These are phyloP conservation scores for Uropetala carovei DNA, from an alignment of 2,888 invertebrate genomes.

Conservation along the genomic window DNA sequence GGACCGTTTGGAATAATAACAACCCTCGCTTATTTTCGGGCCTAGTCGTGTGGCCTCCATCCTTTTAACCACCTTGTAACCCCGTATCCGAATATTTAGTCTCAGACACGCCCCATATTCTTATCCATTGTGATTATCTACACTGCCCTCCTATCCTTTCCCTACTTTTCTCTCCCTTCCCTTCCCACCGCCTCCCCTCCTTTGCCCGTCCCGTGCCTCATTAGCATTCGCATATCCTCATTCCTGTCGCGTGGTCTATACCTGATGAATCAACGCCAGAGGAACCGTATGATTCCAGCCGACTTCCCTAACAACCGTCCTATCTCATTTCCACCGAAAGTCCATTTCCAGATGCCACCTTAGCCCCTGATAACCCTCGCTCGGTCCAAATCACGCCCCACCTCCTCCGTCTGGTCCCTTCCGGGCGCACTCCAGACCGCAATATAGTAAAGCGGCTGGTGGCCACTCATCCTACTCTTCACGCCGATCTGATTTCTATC, in stretches of 20 bases:
- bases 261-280: background rate
- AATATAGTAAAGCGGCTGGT: background rate
- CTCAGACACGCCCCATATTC: background rate
- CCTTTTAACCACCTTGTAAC: background rate
- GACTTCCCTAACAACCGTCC: background rate
- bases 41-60: slow-evolving; percentile 21
- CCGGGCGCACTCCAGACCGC: background rate
- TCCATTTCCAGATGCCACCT: background rate
- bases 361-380: background rate
- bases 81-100: background rate
- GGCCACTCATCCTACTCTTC: background rate
- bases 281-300: background rate
- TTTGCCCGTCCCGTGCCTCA: background rate
- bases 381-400: no score
- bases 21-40: slow-evolving; percentile 2
- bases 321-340: background rate
- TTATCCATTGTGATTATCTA: background rate
- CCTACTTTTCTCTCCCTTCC: background rate
- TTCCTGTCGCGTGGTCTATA: background rate
- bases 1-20: background rate
- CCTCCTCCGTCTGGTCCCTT: background rate
- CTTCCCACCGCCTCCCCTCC: background rate
- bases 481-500: slow-evolving; percentile 33
- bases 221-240: slow-evolving; percentile 13
- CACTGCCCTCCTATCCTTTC: background rate